Percentiles rank a stretch among this genome's conserved stretches.
Evolutionary conservation across 2,113 vertebrate genomes (phyloP).

Genomic region (Orthonyx spaldingii): DNA sequence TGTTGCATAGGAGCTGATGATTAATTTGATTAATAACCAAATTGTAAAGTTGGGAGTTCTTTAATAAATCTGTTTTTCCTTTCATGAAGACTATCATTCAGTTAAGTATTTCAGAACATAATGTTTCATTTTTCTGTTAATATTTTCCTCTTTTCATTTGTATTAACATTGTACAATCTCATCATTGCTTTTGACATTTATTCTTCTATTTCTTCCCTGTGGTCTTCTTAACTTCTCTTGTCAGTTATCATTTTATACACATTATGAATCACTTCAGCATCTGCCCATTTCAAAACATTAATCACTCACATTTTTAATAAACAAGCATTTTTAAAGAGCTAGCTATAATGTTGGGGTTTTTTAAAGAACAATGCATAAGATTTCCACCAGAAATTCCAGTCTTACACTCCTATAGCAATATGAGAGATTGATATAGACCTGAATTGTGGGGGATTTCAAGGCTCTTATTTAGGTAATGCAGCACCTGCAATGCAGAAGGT

Average conservation of each 20-base stretch:
- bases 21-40: neutral
- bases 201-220: neutral
- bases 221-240: neutral
- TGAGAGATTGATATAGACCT: neutral
- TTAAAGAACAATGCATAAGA: neutral
- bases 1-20: neutral
- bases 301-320: neutral
- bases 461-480: neutral
- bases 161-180: neutral
- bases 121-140: neutral
- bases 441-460: neutral
- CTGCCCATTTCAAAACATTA: neutral
- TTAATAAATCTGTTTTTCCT: neutral
- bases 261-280: neutral
- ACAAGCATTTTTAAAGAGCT: neutral
- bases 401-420: neutral
- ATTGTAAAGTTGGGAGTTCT: neutral
- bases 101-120: conserved; percentile 4
- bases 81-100: neutral
- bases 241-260: neutral
- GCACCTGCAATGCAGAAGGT: neutral
- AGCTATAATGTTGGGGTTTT: accelerated
- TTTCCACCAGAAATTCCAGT: neutral
- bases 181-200: conserved; percentile 11
- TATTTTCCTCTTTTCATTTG: conserved; percentile 1